A percentile compares a stretch with the other conserved stretches of the same genome.
phyloP scores from a whole-genome alignment of 1,140 invertebrate species.

The Cotesia chilonis region DNA sequence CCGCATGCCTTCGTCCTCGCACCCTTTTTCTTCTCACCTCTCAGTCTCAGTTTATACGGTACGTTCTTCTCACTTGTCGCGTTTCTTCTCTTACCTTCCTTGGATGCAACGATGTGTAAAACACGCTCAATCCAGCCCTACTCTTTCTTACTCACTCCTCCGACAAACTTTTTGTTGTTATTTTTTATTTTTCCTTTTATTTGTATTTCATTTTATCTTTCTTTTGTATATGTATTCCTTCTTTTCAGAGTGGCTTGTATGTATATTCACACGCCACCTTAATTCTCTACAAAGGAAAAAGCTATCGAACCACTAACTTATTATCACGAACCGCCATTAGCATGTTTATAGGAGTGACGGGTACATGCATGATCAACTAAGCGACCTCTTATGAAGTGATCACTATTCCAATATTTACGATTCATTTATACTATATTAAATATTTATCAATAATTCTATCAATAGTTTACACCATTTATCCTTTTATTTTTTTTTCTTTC shows the following conservation, averaged over 20 bases:
- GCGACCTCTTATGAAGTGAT: slow-evolving; percentile 1
- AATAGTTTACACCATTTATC: background rate
- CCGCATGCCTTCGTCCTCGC: slow-evolving; percentile 34
- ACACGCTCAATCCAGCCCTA: slow-evolving; percentile 42
- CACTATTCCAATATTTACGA: slow-evolving; percentile 45
- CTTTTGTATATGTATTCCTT: slow-evolving; percentile 27
- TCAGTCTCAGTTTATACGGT: background rate
- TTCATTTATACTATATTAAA: slow-evolving; percentile 40
- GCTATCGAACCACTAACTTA: slow-evolving; percentile 51
- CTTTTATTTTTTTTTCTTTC: no score
- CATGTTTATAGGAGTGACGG: slow-evolving; percentile 54
- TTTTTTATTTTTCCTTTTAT: slow-evolving; percentile 8
- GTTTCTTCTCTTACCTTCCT: slow-evolving; percentile 32
- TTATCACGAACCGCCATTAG: slow-evolving; percentile 55
- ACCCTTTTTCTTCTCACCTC: slow-evolving; percentile 18
- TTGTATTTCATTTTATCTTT: slow-evolving; percentile 19
- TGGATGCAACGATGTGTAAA: slow-evolving; percentile 48
- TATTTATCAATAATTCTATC: slow-evolving; percentile 33
- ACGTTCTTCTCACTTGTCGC: slow-evolving; percentile 28
- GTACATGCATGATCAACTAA: slow-evolving; percentile 39
- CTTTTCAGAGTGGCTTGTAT: slow-evolving; percentile 20
- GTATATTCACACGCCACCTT: slow-evolving; percentile 36
- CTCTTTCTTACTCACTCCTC: slow-evolving; percentile 26
- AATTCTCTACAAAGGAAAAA: slow-evolving; percentile 34
- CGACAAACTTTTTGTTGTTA: slow-evolving; percentile 24